phyloP scores from a whole-genome alignment of 2,113 vertebrate species.

The Indri indri region DNA sequence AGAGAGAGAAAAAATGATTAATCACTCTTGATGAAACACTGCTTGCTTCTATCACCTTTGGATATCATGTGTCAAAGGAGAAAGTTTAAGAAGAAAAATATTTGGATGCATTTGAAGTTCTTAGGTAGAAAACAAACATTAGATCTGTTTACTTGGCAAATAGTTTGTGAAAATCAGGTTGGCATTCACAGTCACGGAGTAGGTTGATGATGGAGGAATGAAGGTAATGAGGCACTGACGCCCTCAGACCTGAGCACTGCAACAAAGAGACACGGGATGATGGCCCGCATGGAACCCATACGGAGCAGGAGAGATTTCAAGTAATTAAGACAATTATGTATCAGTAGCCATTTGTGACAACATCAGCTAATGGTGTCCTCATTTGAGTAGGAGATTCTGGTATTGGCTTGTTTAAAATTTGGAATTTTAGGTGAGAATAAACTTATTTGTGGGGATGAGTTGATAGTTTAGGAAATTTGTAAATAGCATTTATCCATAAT shows the following conservation, averaged over 20 bases:
- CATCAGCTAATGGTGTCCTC: not conserved
- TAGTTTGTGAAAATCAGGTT: not conserved
- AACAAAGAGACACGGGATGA: not conserved
- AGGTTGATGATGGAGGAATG: not conserved
- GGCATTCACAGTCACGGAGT: not conserved
- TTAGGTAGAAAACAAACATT: not conserved
- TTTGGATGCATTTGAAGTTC: not conserved
- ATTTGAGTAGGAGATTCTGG: not conserved
- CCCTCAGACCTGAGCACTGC: not conserved
- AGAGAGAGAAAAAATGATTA: not conserved
- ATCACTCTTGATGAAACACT: not conserved
- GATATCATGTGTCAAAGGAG: not conserved
- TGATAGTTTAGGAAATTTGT: slow-evolving; percentile 29
- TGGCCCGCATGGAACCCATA: accelerated
- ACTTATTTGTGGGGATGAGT: not conserved
- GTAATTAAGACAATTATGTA: not conserved
- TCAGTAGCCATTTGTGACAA: not conserved
- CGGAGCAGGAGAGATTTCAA: not conserved
- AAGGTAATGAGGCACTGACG: not conserved
- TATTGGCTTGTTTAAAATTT: not conserved
- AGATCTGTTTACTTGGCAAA: not conserved
- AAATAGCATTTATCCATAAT: slow-evolving; percentile 54
- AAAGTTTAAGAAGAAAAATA: not conserved
- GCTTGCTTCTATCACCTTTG: not conserved
- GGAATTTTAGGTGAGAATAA: not conserved